phyloP scores from a whole-genome alignment of 2,888 invertebrate genomes.

The Heliconius erato region DNA sequence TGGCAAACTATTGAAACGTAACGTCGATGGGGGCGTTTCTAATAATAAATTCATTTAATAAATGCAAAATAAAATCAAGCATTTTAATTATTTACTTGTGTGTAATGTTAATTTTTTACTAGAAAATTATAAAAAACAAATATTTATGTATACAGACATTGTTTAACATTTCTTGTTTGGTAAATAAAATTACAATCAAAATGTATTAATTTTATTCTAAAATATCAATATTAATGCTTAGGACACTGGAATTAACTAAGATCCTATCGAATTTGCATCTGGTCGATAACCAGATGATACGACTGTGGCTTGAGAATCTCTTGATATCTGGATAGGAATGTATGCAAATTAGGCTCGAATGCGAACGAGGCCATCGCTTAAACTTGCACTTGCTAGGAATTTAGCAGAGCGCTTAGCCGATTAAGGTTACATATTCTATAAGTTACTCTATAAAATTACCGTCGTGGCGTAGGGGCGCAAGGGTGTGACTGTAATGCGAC shows the following conservation, averaged over 20 bases:
- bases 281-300: slow-evolving; percentile 42
- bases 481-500: too few species aligned
- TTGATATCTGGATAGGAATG: slow-evolving; percentile 47
- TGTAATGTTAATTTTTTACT: neutral
- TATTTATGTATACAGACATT: neutral
- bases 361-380: slow-evolving; percentile 48
- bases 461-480: too few species aligned
- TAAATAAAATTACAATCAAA: neutral
- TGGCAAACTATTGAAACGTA: neutral
- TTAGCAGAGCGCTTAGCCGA: slow-evolving; percentile 36
- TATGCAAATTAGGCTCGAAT: slow-evolving; percentile 53
- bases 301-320: slow-evolving; percentile 44
- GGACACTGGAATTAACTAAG: slow-evolving; percentile 38
- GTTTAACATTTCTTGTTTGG: neutral
- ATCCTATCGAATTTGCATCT: slow-evolving; percentile 40
- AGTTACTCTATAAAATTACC: neutral
- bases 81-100: neutral
- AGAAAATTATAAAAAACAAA: neutral
- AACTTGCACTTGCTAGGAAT: slow-evolving; percentile 51
- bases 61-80: neutral
- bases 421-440: slow-evolving; percentile 40
- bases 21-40: neutral
- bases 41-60: neutral
- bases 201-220: slow-evolving; percentile 3
- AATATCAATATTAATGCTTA: slow-evolving; percentile 20